Evolutionary conservation across 2,888 invertebrate genomes (phyloP).

Genomic region (Apamea sordens): DNA sequence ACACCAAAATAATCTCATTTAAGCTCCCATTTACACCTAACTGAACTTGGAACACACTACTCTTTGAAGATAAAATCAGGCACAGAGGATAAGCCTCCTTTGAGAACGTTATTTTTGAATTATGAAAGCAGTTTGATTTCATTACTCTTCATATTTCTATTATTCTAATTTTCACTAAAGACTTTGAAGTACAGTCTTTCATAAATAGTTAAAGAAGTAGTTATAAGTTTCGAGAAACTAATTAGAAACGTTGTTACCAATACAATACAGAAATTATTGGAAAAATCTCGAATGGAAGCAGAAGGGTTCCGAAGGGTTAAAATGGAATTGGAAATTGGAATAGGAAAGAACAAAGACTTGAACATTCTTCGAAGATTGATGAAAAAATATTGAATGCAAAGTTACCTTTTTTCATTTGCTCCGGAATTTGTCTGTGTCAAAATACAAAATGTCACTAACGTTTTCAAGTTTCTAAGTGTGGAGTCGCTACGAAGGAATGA

Average conservation of each 20-base stretch:
- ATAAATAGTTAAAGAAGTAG: background rate
- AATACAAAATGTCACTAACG: slow-evolving; percentile 59
- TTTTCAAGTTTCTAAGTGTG: slow-evolving; percentile 60
- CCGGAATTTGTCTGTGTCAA: slow-evolving; percentile 32
- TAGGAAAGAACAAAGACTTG: slow-evolving; percentile 27
- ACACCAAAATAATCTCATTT: slow-evolving; percentile 66
- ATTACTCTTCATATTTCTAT: background rate
- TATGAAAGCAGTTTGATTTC: background rate
- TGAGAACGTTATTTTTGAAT: slow-evolving; percentile 9
- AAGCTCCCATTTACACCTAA: slow-evolving; percentile 67
- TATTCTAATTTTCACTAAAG: background rate
- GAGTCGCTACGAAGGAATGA: slow-evolving; percentile 61
- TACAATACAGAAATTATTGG: slow-evolving; percentile 31
- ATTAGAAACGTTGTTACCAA: slow-evolving; percentile 34
- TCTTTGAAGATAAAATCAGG: slow-evolving; percentile 47
- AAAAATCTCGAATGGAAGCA: slow-evolving; percentile 16
- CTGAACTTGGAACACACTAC: slow-evolving; percentile 56
- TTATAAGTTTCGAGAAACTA: slow-evolving; percentile 1
- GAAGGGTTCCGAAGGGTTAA: slow-evolving; percentile 17
- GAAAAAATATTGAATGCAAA: slow-evolving; percentile 47
- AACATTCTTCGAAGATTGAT: slow-evolving; percentile 33
- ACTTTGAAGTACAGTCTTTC: background rate
- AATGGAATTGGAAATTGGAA: slow-evolving; percentile 28
- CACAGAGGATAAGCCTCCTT: slow-evolving; percentile 17
- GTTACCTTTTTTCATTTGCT: slow-evolving; percentile 27